Evolutionary conservation across 2,113 vertebrate genomes (phyloP), one percentile per base, ranked within the genome.

Genomic region (Anthoscopus minutus): DNA sequence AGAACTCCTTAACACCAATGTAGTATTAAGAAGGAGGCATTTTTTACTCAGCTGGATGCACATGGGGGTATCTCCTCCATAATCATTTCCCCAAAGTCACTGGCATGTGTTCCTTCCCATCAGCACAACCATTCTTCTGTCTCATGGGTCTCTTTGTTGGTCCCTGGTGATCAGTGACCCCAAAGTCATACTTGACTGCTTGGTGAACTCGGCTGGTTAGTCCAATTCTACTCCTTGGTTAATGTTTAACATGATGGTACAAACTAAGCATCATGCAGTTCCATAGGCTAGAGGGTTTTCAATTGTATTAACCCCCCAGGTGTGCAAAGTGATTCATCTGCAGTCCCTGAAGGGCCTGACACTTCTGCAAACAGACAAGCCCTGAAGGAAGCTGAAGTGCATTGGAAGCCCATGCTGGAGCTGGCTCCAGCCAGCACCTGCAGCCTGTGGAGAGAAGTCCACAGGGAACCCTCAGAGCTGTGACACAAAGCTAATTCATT

Each of bases 161-260:
- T 15, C 40, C 23, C 10, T n/a, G 58, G 12, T 28, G 69, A 38
- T 18, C 0, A 0, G 15, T n/a, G 28, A 38, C 12, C 23, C 40
- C 40, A 73, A 40, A 56, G 40, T 24, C 23, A 4, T 12, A 15
- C 10, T 28, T 30, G 12, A 13, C 30, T 56, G 6, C 23, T 28
- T 19, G n/a, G 42, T n/a, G 7, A 73, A 13, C 28, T 7, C 28
- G 7, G 30, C 7, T 54, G 28, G 9, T 64, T 47, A 23, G 28
- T 56, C n/a, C 40, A 47, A 7, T 15, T 62, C 14, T 73, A 53
- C 25, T 35, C 56, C n/a, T 47, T 38, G 19, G 24, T 30, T 48
- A 12, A 20, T 15, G 12, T 65, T 64, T 48, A 56, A 28, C 15
- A 12, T 10, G 18, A 23, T 6, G 9, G 5, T n/a, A 22, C n/a